A percentile compares a stretch with the other conserved stretches of the same genome.
These are phyloP conservation scores for Ceraclea dissimilis DNA, from an alignment of 2,888 invertebrate species.

Conservation along the genomic window DNA sequence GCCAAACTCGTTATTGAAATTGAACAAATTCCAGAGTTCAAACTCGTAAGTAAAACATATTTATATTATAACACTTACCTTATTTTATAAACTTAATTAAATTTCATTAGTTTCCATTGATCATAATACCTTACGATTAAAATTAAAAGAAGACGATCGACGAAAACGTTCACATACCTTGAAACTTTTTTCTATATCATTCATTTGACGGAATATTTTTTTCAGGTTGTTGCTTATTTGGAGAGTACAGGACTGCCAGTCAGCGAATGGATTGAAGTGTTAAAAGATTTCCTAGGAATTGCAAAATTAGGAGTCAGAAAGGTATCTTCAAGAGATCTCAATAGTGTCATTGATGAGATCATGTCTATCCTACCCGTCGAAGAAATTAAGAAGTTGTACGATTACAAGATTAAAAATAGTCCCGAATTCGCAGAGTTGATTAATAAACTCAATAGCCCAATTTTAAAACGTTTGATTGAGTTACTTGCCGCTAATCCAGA, in stretches of 20 bases:
- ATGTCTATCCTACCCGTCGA: constrained; percentile 12
- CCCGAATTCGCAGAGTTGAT: constrained; percentile 6
- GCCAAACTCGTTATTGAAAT: constrained; percentile 5
- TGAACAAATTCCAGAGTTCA: constrained; percentile 11
- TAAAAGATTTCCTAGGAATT: constrained; percentile 5
- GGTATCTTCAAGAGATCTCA: background rate
- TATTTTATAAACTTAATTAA: no score
- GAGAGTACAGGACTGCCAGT: constrained; percentile 5
- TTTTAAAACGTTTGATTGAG: constrained; percentile 4
- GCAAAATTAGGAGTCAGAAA: background rate
- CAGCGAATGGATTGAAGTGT: background rate
- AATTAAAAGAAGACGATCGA: background rate
- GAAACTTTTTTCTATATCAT: background rate
- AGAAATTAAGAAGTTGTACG: constrained; percentile 7
- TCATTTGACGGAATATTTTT: background rate
- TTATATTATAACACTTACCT: no score
- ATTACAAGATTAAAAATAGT: constrained; percentile 3
- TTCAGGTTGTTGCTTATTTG: constrained; percentile 2
- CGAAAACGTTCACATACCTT: background rate
- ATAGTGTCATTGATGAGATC: constrained; percentile 9
- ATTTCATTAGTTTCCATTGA: no score
- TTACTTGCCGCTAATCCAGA: background rate
- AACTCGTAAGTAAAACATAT: constrained; percentile 12
- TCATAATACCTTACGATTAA: no score
- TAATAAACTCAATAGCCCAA: constrained; percentile 1